phyloP scores from a whole-genome alignment of 2,888 invertebrate genomes.

The Ligdia adustata region DNA sequence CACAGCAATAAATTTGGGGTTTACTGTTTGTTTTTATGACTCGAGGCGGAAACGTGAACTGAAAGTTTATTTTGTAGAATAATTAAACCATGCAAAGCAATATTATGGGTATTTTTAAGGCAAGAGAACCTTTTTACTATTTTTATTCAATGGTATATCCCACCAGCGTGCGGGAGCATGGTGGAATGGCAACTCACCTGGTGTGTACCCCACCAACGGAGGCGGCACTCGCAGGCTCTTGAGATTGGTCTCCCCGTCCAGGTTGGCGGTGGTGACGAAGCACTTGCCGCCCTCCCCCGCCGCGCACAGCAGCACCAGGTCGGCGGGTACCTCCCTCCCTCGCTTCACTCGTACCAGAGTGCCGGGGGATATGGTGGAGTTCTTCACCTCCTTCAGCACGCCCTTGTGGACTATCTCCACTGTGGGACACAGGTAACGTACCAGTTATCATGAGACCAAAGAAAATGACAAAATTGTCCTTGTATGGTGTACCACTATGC shows the following conservation, averaged over 20 bases:
- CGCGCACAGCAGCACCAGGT: constrained; percentile 89
- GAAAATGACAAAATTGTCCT: too few relatives aligned
- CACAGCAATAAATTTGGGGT: too few relatives aligned
- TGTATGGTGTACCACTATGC: too few relatives aligned
- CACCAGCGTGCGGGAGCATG: too few relatives aligned
- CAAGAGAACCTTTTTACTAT: too few relatives aligned
- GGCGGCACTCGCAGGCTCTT: constrained; percentile 84
- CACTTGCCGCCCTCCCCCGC: constrained; percentile 88
- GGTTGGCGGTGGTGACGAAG: constrained; percentile 92
- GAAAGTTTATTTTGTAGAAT: too few relatives aligned
- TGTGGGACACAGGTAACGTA: constrained; percentile 40
- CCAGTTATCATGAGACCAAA: too few relatives aligned
- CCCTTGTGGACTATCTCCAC: constrained; percentile 84
- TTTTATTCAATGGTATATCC: too few relatives aligned
- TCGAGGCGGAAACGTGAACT: too few relatives aligned
- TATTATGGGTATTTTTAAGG: too few relatives aligned
- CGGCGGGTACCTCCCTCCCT: constrained; percentile 92
- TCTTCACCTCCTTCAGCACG: constrained; percentile 80
- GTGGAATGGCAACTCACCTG: constrained; percentile 52
- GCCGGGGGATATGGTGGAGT: constrained; percentile 87
- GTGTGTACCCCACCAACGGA: constrained; percentile 67
- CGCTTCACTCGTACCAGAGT: constrained; percentile 88
- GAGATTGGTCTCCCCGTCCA: constrained; percentile 92
- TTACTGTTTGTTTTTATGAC: too few relatives aligned
- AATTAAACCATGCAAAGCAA: too few relatives aligned